A percentile compares a stretch with the other conserved stretches of the same genome.
These are phyloP conservation scores for Arrhamphus sclerolepis DNA, from an alignment of 2,797 vertebrate genomes.

Conservation along the genomic window DNA sequence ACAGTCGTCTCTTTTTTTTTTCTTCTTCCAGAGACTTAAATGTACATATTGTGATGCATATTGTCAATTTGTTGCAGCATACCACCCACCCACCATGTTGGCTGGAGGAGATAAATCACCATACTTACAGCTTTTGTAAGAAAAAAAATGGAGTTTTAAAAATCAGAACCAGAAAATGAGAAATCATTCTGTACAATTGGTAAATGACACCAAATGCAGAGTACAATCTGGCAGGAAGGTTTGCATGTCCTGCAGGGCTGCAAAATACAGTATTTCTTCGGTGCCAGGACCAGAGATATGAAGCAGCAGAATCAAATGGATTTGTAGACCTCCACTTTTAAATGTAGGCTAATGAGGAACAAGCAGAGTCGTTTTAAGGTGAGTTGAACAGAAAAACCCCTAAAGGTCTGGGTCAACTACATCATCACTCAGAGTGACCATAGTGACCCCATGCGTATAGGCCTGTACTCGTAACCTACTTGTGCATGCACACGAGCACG, in stretches of 20 bases:
- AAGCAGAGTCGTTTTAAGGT: not conserved
- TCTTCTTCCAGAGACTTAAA: not conserved
- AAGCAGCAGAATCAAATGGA: not conserved
- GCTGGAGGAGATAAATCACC: constrained; percentile 19
- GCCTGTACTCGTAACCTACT: not conserved
- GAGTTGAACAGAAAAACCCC: not conserved
- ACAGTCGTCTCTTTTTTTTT: too few relatives aligned
- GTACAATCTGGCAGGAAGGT: too few relatives aligned
- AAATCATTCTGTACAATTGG: too few relatives aligned
- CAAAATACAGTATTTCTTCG: too few relatives aligned
- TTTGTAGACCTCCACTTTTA: not conserved
- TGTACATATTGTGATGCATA: constrained; percentile 18
- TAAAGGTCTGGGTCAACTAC: not conserved
- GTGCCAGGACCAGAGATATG: too few relatives aligned
- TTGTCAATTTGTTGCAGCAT: constrained; percentile 23
- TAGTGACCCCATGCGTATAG: not conserved
- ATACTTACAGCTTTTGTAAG: too few relatives aligned
- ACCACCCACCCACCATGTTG: constrained; percentile 12
- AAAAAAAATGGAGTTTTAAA: too few relatives aligned
- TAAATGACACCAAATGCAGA: too few relatives aligned
- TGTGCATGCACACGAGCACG: too few relatives aligned
- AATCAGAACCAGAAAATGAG: too few relatives aligned
- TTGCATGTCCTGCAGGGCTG: too few relatives aligned
- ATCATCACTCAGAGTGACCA: not conserved
- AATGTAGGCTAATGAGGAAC: too few relatives aligned